These are phyloP conservation scores for Mnemiopsis leidyi DNA, from an alignment of 37 sponge, comb jelly and placozoan species.

Conservation along the genomic window DNA sequence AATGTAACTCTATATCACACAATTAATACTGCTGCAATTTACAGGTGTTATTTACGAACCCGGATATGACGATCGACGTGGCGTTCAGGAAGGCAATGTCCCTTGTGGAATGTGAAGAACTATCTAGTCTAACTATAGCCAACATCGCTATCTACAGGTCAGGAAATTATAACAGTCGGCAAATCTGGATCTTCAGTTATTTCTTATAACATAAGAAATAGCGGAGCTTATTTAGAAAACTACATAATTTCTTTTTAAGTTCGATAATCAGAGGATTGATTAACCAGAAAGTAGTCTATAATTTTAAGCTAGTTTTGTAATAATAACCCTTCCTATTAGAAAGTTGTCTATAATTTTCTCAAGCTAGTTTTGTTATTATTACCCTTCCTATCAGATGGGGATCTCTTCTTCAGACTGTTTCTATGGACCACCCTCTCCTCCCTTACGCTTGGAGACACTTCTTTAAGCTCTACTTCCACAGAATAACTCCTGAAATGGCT, in stretches of 20 bases:
- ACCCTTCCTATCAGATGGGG: conserved; percentile 90
- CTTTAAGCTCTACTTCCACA: conserved; percentile 84
- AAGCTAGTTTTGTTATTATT: neutral
- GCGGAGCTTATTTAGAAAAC: no score
- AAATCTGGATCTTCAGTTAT: no score
- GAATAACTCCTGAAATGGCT: conserved; percentile 67
- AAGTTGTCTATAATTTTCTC: no score
- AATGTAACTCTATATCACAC: no score
- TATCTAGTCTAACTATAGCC: neutral
- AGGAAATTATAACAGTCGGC: no score
- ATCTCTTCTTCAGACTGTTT: conserved; percentile 70
- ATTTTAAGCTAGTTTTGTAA: no score
- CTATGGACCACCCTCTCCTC: conserved; percentile 72
- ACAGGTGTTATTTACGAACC: conserved; percentile 35
- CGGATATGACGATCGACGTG: conserved; percentile 55
- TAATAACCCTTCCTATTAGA: no score
- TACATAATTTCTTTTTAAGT: no score
- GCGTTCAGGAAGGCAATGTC: conserved; percentile 30
- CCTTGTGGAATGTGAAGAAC: neutral
- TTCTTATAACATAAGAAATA: no score
- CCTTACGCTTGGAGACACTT: conserved; percentile 83
- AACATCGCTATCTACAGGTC: conserved; percentile 56
- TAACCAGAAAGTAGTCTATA: no score
- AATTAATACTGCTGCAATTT: no score
- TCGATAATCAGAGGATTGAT: no score